Percentiles rank a stretch among this genome's conserved stretches.
Conservation (phyloP, 2,113 vertebrate genomes). For the Hyperopisus bebe region DNA sequence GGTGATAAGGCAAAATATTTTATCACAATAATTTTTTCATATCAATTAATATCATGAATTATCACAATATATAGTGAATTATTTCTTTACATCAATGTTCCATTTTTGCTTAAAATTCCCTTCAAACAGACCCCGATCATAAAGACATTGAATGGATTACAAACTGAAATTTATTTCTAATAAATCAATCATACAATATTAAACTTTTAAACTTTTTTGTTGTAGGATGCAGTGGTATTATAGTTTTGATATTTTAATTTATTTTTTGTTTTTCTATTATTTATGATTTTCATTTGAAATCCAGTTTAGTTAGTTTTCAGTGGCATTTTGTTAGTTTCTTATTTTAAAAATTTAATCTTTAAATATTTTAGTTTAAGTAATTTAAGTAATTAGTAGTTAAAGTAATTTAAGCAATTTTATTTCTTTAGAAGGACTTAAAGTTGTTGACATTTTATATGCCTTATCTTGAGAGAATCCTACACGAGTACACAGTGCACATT, state of each 20-base stretch:
- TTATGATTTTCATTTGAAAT: neutral
- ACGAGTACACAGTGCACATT: neutral
- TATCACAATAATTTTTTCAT: neutral
- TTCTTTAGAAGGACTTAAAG: neutral
- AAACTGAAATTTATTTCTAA: neutral
- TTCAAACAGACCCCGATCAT: neutral
- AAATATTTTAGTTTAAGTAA: neutral
- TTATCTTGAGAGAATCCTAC: neutral
- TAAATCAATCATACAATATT: neutral
- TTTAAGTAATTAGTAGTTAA: too few species aligned
- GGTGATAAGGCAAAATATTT: neutral
- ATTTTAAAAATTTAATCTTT: neutral
- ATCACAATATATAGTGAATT: neutral
- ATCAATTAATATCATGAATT: neutral
- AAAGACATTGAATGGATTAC: neutral
- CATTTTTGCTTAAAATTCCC: neutral
- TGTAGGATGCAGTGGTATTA: neutral
- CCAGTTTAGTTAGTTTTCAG: neutral
- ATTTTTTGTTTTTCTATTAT: too few species aligned
- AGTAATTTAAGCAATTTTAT: neutral
- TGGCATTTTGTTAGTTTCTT: neutral
- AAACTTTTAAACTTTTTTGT: neutral
- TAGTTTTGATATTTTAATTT: neutral
- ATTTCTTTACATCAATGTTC: neutral
- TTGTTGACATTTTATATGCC: neutral